Evolutionary conservation across 2,888 invertebrate species (phyloP).

Genomic region (Psylliodes chrysocephalus): DNA sequence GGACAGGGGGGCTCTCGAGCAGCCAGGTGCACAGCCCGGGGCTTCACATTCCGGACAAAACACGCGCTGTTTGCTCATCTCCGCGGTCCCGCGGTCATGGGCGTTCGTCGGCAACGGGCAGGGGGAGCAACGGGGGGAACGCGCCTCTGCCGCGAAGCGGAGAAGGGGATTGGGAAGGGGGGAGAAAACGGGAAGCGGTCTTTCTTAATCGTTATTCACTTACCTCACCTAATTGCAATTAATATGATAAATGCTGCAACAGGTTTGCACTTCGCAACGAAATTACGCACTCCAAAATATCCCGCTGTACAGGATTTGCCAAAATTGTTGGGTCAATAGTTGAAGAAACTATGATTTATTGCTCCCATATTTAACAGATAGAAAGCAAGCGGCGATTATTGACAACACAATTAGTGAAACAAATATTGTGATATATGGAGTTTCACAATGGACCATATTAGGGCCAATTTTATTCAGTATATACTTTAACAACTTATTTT

Average conservation of each 20-base stretch:
- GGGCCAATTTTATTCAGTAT: no score
- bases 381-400: no score
- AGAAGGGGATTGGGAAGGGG: no score
- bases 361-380: no score
- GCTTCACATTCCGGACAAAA: conserved; percentile 63
- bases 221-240: conserved; percentile 27
- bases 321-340: background rate
- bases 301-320: background rate
- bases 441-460: no score
- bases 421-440: no score
- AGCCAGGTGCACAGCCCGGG: conserved; percentile 63
- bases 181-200: conserved; percentile 22
- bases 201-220: conserved; percentile 27
- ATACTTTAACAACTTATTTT: no score
- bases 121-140: background rate
- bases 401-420: no score
- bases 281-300: conserved; percentile 25
- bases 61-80: conserved; percentile 63
- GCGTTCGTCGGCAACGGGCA: conserved; percentile 36
- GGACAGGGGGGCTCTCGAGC: conserved; percentile 51
- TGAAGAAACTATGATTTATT: no score
- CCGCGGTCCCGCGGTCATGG: conserved; percentile 49
- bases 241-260: conserved; percentile 21
- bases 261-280: background rate
- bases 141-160: no score